A percentile compares a stretch with the other conserved stretches of the same genome.
phyloP scores from a whole-genome alignment of 2,797 vertebrate species.

The Notamacropus eugenii region DNA sequence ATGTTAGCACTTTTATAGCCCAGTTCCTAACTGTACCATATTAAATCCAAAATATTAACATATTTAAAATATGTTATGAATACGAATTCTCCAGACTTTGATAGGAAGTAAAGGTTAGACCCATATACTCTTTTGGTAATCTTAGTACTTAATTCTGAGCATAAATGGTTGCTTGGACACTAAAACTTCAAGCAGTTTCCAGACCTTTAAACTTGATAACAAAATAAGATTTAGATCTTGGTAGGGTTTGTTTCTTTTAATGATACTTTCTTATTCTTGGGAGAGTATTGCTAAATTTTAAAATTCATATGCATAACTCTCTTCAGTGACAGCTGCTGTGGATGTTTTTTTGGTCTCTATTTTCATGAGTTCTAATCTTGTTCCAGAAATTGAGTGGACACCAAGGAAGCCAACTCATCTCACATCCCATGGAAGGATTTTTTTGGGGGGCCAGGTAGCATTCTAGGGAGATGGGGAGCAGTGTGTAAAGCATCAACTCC shows the following conservation, averaged over 20 bases:
- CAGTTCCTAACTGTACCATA: slow-evolving; percentile 41
- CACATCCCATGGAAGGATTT: neutral
- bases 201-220: neutral
- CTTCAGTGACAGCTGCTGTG: neutral
- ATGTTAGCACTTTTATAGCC: slow-evolving; percentile 45
- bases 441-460: neutral
- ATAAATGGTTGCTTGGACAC: neutral
- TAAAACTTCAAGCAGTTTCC: neutral
- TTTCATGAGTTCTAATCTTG: neutral
- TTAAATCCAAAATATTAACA: slow-evolving; percentile 13
- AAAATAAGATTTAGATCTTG: neutral
- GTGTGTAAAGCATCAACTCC: neutral
- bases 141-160: neutral
- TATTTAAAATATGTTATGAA: neutral
- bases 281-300: neutral
- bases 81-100: neutral
- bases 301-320: neutral
- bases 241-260: neutral
- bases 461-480: neutral
- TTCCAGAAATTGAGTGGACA: neutral
- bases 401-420: neutral
- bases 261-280: neutral
- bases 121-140: neutral
- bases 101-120: neutral
- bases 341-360: neutral